Evolutionary conservation across 2,113 vertebrate genomes (phyloP).

Genomic region (Vombatus ursinus): DNA sequence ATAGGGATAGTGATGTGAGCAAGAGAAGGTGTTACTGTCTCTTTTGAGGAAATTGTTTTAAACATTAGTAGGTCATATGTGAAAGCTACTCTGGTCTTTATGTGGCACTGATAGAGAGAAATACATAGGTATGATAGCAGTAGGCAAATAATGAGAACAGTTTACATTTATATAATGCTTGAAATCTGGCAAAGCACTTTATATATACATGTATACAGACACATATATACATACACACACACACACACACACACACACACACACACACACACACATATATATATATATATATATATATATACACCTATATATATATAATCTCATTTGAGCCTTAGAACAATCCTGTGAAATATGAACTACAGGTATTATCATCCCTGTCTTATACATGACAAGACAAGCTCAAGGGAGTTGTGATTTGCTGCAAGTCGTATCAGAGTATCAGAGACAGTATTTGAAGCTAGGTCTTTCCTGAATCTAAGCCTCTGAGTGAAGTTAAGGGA

Average conservation of each 20-base stretch:
- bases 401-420: neutral
- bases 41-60: neutral
- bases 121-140: neutral
- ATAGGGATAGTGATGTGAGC: accelerated
- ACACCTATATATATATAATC: neutral
- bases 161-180: neutral
- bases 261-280: no score
- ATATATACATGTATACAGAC: no score
- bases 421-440: neutral
- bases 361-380: neutral
- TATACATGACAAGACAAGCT: neutral
- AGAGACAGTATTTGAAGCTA: neutral
- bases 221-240: no score
- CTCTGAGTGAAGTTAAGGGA: neutral
- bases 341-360: neutral
- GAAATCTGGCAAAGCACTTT: neutral
- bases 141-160: neutral
- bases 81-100: accelerated
- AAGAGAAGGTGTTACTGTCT: accelerated
- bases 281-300: no score
- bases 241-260: no score
- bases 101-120: accelerated
- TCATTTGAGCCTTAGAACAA: neutral
- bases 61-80: neutral
- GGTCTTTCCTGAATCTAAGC: neutral